These are phyloP conservation scores for Beris morrisii DNA, from an alignment of 2,888 invertebrate genomes.

Conservation along the genomic window DNA sequence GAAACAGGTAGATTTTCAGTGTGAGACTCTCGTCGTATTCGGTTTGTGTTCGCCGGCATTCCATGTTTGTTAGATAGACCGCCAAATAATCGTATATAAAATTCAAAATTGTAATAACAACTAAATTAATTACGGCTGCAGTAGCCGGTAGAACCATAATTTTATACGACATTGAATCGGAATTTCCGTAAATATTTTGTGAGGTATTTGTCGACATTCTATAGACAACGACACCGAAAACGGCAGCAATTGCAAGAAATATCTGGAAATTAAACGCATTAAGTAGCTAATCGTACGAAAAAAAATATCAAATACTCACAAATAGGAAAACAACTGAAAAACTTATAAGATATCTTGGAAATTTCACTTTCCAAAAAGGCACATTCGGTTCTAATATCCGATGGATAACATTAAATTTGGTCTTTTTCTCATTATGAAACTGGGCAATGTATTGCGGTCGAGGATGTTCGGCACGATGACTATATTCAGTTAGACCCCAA, in stretches of 20 bases:
- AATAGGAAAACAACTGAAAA: constrained; percentile 63
- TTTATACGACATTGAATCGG: constrained; percentile 60
- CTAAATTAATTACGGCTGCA: constrained; percentile 76
- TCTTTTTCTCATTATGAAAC: constrained; percentile 58
- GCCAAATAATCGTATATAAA: constrained; percentile 68
- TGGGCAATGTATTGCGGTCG: constrained; percentile 73
- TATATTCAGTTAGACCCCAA: constrained; percentile 80
- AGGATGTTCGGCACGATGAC: constrained; percentile 73
- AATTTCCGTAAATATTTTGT: constrained; percentile 59
- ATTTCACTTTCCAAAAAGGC: constrained; percentile 74
- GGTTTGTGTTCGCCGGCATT: constrained; percentile 77
- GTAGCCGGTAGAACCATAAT: constrained; percentile 73
- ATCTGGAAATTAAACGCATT: constrained; percentile 56
- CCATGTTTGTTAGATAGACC: constrained; percentile 70
- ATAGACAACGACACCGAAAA: constrained; percentile 77
- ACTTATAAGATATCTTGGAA: constrained; percentile 71
- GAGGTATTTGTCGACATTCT: constrained; percentile 68
- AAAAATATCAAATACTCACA: constrained; percentile 45
- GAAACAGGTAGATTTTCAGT: constrained; percentile 82
- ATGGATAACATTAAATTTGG: constrained; percentile 59
- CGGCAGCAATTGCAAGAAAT: constrained; percentile 69
- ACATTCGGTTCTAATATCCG: constrained; percentile 69
- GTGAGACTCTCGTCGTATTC: constrained; percentile 86
- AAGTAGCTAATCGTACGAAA: neutral
- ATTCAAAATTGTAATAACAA: constrained; percentile 76